Base-by-base conservation (phyloP, 2,113 vertebrate species). In the Phaethon lepturus region DNA sequence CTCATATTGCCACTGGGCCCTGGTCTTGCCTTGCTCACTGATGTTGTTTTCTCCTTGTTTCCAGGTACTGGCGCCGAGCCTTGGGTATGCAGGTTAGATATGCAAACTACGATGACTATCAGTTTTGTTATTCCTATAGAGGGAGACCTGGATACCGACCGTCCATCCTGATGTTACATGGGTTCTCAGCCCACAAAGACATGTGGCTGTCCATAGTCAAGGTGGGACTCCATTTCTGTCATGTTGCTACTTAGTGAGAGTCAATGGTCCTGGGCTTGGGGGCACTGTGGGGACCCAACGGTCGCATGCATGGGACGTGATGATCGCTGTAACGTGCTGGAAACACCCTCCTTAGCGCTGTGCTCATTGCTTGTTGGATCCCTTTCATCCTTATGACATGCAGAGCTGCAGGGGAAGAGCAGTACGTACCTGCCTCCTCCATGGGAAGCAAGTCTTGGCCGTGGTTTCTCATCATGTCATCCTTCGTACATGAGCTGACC, bases 171-270 rank as follows among this genome's bases (percentile, higher is more conserved):
- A 98, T 99, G 98, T 97, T 99, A 38, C 99, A 99, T 2, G 99
- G 99, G 9, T 99, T 99, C 97, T 99, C 99, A 5, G 99, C 98
- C 31, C 98, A 98, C 95, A 99, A 99, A 95, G 99, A 99, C 94
- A 99, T 99, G 98, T 99, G 99, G 98, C 98, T 99, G 47, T 98
- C 98, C 53, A 96, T 99, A 67, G 98, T 99, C 95, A 99, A 99
- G 99, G 99, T 99, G 88, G 17, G 71, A 13, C n/a, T 73, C 68
- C 4, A 3, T 38, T 96, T 81, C 59, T 58, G 0, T 35, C 35
- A 2, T 17, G 9, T 44, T 19, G 4, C 49, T 71, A 4, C 52
- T 67, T 49, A 42, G 49, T 20, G 29, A 77, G 47, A 67, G 25
- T 24, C 14, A 4, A 9, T 59, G 33, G 18, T 55, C 22, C 73